Evolutionary conservation across 1,140 invertebrate species (phyloP), one percentile per base, ranked within the genome.

Genomic region (Lasaia peninsularis): DNA sequence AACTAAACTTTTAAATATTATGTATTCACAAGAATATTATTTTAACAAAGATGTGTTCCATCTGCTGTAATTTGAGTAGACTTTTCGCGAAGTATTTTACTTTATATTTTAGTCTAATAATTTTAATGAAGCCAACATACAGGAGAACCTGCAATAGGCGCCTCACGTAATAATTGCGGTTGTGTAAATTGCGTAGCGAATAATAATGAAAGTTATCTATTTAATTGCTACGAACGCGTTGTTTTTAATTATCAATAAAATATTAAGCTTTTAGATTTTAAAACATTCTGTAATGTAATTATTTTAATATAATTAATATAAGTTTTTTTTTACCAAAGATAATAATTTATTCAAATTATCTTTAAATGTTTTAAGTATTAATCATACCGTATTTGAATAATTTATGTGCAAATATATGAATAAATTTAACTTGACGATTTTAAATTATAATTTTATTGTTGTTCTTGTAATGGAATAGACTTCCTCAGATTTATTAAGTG

Each of bases 321-420:
- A 9, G 40, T 44, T 44, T 44, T 14, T 40, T 40, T 40, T 40
- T 40, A 40, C 37, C 37, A 40, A 40, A 40, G 37, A 44, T 44
- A 44, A 44, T 44, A 44, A 44, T 44, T 44, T 44, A 44, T 44
- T 44, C 7, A 44, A 44, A 20, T 44, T 44, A 40, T 44, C 18
- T 44, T 44, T 18, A 10, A 1, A 18, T 44, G 18, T 44, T 44
- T 18, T 9, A 20, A 20, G 16, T 10, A 44, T 44, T 20, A 44
- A 44, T 44, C 40, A 10, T 44, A 18, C 18, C 16, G 16, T 44
- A 10, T 18, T 11, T 44, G 40, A 40, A 28, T 28, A 40, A 8
- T 40, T 35, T 16, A 16, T 40, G 16, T 18, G 9, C 16, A 14
- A 12, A 37, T 40, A 18, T 16, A 40, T 9, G 37, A 40, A 40